Evolutionary conservation across 2,113 vertebrate species (phyloP).

Genomic region (Suncus etruscus): DNA sequence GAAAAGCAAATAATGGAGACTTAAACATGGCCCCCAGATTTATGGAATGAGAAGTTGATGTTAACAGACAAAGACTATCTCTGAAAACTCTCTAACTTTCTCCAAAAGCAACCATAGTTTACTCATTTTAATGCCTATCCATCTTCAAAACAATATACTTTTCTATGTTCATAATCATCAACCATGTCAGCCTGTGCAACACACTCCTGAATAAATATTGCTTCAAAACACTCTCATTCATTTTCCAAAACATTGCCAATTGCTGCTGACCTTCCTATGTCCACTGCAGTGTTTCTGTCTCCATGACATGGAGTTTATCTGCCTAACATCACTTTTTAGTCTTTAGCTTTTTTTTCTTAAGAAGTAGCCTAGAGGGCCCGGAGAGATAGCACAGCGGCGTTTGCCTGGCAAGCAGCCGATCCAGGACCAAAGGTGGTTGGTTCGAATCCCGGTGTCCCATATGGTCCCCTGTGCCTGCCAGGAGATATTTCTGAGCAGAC

Average conservation of each 20-base stretch:
- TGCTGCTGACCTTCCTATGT: constrained; percentile 9
- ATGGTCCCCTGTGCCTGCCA: too few relatives aligned
- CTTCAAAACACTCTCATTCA: constrained; percentile 12
- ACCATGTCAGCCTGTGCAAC: not conserved
- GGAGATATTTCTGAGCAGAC: too few relatives aligned
- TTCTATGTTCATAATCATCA: constrained; percentile 52
- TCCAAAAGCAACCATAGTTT: constrained; percentile 50
- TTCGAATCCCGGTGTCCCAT: too few relatives aligned
- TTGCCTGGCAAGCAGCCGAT: too few relatives aligned
- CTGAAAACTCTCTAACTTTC: constrained; percentile 48
- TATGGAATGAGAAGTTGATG: not conserved
- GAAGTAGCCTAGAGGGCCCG: not conserved
- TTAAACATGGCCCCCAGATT: not conserved
- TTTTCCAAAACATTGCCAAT: constrained; percentile 40
- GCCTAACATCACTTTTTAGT: fast-evolving
- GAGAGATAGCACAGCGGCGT: too few relatives aligned
- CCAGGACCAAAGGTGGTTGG: too few relatives aligned
- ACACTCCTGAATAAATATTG: not conserved
- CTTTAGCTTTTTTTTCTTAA: constrained; percentile 17
- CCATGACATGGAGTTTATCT: not conserved
- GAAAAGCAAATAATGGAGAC: not conserved
- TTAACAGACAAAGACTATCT: not conserved
- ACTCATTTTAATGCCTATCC: not conserved
- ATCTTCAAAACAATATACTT: constrained; percentile 66
- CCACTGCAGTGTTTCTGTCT: not conserved